Conservation (phyloP, 2,888 invertebrate species). For the Torymus texanus region DNA sequence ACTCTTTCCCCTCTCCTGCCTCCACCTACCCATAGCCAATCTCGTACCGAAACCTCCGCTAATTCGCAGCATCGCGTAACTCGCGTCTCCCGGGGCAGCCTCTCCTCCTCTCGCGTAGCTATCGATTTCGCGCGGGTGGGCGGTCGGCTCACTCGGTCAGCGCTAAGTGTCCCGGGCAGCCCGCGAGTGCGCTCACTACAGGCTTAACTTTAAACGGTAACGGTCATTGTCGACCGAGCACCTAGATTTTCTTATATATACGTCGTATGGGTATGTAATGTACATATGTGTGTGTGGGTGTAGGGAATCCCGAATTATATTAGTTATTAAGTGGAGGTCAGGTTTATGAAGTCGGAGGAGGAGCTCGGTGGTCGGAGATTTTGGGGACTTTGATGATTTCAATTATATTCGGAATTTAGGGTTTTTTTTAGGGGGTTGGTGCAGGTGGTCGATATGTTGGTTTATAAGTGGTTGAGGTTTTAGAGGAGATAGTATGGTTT, state of each 20-base stretch:
- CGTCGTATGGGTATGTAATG: neutral
- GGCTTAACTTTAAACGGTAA: conserved; percentile 56
- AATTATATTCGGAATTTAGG: too few species aligned
- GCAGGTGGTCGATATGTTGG: too few species aligned
- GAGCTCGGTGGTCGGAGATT: too few species aligned
- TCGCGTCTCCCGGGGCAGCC: neutral
- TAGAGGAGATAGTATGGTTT: too few species aligned
- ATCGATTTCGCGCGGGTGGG: conserved; percentile 55
- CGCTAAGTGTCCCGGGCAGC: conserved; percentile 14
- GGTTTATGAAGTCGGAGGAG: neutral
- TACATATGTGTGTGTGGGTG: neutral
- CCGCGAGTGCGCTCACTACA: neutral
- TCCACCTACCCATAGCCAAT: too few species aligned
- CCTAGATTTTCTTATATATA: too few species aligned
- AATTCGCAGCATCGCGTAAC: too few species aligned
- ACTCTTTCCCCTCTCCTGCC: too few species aligned
- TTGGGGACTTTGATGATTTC: too few species aligned
- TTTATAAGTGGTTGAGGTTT: too few species aligned
- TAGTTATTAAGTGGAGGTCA: conserved; percentile 35
- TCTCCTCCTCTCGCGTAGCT: conserved; percentile 48
- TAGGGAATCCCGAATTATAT: conserved; percentile 37
- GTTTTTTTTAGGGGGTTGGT: too few species aligned
- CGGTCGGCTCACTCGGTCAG: conserved; percentile 23
- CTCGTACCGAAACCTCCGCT: too few species aligned
- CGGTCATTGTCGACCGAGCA: conserved; percentile 43